These are phyloP conservation scores for Delphinapterus leucas DNA, from an alignment of 2,113 vertebrate species.

Conservation along the genomic window DNA sequence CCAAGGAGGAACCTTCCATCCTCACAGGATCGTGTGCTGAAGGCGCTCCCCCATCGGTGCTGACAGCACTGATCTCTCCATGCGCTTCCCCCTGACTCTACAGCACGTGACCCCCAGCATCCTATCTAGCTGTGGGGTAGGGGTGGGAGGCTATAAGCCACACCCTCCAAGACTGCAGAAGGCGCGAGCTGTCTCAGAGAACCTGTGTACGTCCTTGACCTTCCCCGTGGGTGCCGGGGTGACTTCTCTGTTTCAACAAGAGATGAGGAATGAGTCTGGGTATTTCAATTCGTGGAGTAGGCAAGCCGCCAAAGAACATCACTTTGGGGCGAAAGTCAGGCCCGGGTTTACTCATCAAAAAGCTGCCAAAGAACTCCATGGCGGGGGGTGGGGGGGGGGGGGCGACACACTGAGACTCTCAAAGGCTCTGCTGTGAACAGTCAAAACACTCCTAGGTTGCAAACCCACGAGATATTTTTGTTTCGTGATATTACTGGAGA, in stretches of 20 bases:
- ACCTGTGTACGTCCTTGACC: not conserved
- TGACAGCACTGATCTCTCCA: no score
- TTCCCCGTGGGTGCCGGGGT: fast-evolving
- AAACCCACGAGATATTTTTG: slow-evolving; percentile 54
- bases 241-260: not conserved
- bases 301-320: slow-evolving; percentile 44
- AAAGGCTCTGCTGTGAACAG: slow-evolving; percentile 5
- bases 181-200: not conserved
- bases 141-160: not conserved
- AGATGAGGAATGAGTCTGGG: not conserved
- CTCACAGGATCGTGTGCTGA: not conserved
- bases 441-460: slow-evolving; percentile 51
- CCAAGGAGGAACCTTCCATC: not conserved
- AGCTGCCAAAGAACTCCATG: not conserved
- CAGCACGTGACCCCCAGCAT: not conserved
- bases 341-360: slow-evolving; percentile 49
- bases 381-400: not conserved
- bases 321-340: slow-evolving; percentile 6
- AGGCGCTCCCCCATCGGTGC: no score
- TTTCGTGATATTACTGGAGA: slow-evolving; percentile 58
- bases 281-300: slow-evolving; percentile 9
- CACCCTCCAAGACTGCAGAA: not conserved
- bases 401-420: not conserved
- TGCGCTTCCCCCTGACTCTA: fast-evolving
- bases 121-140: not conserved